A percentile compares a stretch with the other conserved stretches of the same genome.
phyloP scores from a whole-genome alignment of 2,888 invertebrate species.

The Caenorhabditis macrosperma region DNA sequence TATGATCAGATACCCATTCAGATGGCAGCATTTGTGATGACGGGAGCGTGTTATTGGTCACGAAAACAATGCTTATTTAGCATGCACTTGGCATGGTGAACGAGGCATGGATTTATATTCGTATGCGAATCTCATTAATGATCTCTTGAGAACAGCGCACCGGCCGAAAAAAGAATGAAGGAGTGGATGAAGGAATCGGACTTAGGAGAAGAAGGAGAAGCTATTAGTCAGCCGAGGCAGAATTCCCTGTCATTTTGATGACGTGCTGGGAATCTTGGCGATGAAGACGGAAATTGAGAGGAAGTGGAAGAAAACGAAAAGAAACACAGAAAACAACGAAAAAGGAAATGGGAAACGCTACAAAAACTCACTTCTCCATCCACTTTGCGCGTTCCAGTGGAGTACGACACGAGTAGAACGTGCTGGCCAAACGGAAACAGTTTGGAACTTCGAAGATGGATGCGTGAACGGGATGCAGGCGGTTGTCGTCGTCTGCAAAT shows the following conservation, averaged over 20 bases:
- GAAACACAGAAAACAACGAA: background rate
- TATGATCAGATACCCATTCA: constrained; percentile 21
- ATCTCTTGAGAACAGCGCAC: constrained; percentile 38
- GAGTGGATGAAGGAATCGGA: too few species aligned
- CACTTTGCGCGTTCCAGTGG: constrained; percentile 78
- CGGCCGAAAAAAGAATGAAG: constrained; percentile 3
- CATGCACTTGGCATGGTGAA: constrained; percentile 27
- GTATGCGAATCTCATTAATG: constrained; percentile 51
- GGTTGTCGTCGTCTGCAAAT: constrained; percentile 67
- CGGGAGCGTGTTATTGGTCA: constrained; percentile 34
- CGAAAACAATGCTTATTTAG: constrained; percentile 52
- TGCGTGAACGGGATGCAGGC: constrained; percentile 78
- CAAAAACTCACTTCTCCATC: constrained; percentile 77
- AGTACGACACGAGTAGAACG: constrained; percentile 79
- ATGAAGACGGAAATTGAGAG: background rate
- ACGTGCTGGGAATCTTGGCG: constrained; percentile 25
- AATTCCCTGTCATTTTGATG: constrained; percentile 21
- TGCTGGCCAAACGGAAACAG: constrained; percentile 78
- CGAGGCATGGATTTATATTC: constrained; percentile 20
- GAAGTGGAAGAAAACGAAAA: background rate
- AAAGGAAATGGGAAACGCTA: background rate
- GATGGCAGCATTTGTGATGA: constrained; percentile 9
- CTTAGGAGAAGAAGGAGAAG: constrained; percentile 8
- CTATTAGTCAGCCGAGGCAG: constrained; percentile 17
- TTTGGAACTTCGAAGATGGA: constrained; percentile 78